phyloP scores from a whole-genome alignment of 2,113 vertebrate species.

The Sitta europaea region DNA sequence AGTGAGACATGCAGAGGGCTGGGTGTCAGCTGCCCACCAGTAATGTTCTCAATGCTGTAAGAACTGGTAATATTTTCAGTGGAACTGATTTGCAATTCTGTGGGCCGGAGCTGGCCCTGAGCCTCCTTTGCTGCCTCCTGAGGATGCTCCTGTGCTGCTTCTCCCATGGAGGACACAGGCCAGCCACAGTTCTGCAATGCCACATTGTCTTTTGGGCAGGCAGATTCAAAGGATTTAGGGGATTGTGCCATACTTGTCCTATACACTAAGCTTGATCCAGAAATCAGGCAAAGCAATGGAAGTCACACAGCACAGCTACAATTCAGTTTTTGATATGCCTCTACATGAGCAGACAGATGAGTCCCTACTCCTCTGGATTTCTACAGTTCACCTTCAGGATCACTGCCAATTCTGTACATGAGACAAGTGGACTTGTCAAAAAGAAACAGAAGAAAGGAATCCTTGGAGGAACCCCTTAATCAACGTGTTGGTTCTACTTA shows the following conservation, averaged over 20 bases:
- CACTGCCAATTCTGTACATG: neutral
- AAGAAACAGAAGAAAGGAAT: neutral
- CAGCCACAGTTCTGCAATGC: neutral
- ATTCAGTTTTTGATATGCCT: neutral
- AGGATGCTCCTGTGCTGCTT: neutral
- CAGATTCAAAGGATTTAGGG: neutral
- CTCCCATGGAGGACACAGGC: accelerated
- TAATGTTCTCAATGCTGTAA: neutral
- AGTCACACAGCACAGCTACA: neutral
- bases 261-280: neutral
- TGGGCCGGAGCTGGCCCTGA: neutral
- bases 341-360: neutral
- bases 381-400: neutral
- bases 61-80: neutral
- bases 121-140: neutral
- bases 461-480: neutral
- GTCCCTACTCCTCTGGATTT: neutral
- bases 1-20: neutral
- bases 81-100: neutral
- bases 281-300: neutral
- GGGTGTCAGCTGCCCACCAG: neutral
- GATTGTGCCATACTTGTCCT: neutral
- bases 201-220: neutral
- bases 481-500: neutral
- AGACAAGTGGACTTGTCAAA: neutral